A percentile compares a stretch with the other conserved stretches of the same genome.
Conservation (phyloP, 1,140 invertebrate genomes). For the Hyles vespertilio region DNA sequence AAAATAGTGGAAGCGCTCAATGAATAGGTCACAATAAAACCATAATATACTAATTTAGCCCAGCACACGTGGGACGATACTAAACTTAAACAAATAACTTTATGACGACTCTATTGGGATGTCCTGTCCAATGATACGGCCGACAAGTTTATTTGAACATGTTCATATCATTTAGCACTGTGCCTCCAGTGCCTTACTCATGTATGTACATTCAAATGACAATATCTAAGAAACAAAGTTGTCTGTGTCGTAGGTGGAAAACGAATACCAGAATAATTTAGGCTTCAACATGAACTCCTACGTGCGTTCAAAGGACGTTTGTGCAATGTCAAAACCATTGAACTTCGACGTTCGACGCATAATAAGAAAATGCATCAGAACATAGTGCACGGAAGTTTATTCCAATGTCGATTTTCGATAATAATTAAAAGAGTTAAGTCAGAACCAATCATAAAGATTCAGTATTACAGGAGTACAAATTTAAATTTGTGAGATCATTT, state of each 20-base stretch:
- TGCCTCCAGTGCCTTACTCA: background rate
- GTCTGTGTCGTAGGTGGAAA: constrained; percentile 25
- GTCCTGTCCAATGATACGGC: constrained; percentile 45
- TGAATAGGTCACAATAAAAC: constrained; percentile 55
- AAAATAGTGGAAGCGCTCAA: constrained; percentile 49
- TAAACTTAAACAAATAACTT: constrained; percentile 75
- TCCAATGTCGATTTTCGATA: too few species aligned
- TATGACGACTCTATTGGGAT: constrained; percentile 66
- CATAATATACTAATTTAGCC: constrained; percentile 58
- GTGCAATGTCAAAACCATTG: constrained; percentile 32
- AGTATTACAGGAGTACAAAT: too few species aligned
- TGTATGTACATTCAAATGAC: background rate
- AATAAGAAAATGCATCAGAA: too few species aligned
- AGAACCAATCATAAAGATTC: too few species aligned
- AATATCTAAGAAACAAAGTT: background rate
- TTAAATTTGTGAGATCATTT: too few species aligned
- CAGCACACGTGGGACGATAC: constrained; percentile 53
- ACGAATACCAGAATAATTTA: constrained; percentile 31
- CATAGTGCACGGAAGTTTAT: too few species aligned
- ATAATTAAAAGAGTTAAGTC: too few species aligned
- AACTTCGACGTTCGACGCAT: background rate
- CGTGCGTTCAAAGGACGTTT: constrained; percentile 21
- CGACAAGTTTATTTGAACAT: constrained; percentile 19
- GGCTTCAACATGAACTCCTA: constrained; percentile 33
- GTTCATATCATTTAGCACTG: constrained; percentile 2